Percentiles rank a stretch among this genome's conserved stretches.
Evolutionary conservation across 2,888 invertebrate genomes (phyloP).

Genomic region (Drosophila mimica): DNA sequence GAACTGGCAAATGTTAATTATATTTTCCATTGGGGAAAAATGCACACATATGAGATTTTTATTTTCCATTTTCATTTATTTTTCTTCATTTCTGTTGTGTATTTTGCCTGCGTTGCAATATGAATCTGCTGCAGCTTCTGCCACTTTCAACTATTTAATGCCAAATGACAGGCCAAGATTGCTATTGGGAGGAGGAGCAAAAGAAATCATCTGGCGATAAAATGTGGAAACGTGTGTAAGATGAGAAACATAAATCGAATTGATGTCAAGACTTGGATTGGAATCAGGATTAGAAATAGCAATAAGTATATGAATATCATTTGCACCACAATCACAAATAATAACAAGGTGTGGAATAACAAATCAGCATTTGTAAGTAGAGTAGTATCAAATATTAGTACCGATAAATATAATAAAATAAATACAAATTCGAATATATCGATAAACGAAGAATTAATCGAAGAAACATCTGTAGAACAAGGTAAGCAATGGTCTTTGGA

Average conservation of each 20-base stretch:
- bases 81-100: not conserved
- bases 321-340: not conserved
- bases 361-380: not conserved
- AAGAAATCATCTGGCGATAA: conserved; percentile 19
- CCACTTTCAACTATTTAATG: conserved; percentile 3
- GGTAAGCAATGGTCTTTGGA: not conserved
- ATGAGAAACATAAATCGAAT: conserved; percentile 7
- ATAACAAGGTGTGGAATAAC: not conserved
- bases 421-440: not conserved
- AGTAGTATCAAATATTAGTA: not conserved
- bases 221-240: conserved; percentile 16
- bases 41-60: not conserved
- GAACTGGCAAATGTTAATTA: no score
- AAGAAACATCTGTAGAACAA: not conserved
- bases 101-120: not conserved
- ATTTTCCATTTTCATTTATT: no score
- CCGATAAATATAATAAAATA: no score
- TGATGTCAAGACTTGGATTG: conserved; percentile 10
- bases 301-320: not conserved
- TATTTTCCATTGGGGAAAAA: not conserved
- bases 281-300: not conserved
- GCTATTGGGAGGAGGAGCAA: not conserved
- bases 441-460: not conserved
- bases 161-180: conserved; percentile 7
- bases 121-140: not conserved